Conservation (phyloP, 2,888 invertebrate genomes). For the Andrena flavipes region DNA sequence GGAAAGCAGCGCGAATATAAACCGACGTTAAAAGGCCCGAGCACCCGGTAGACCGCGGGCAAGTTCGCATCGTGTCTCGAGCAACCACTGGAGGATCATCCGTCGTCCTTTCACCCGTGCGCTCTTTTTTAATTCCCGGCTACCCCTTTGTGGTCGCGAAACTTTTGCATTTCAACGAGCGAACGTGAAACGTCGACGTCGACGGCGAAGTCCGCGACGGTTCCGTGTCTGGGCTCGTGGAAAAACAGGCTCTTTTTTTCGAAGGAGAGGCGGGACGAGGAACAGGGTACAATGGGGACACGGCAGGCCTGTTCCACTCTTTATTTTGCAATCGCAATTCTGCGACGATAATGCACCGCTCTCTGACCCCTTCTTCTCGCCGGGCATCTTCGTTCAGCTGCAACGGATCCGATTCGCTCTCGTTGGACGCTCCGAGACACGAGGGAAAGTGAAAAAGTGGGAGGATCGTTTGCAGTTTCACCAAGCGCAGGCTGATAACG, state of each 20-base stretch:
- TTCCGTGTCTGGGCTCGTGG: slow-evolving; percentile 4
- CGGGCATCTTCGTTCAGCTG: slow-evolving; percentile 24
- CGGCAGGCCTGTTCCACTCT: slow-evolving; percentile 55
- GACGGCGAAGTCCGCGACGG: slow-evolving; percentile 15
- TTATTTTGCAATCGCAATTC: slow-evolving; percentile 61
- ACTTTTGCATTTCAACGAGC: slow-evolving; percentile 73
- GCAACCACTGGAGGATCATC: slow-evolving; percentile 67
- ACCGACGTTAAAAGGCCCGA: slow-evolving; percentile 29
- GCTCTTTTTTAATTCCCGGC: slow-evolving; percentile 67
- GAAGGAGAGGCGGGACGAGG: slow-evolving; percentile 48
- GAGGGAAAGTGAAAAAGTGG: slow-evolving; percentile 26
- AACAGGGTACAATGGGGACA: slow-evolving; percentile 42
- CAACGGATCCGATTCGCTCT: background rate
- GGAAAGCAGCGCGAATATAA: slow-evolving; percentile 29
- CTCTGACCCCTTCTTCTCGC: slow-evolving; percentile 51
- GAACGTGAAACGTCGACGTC: background rate
- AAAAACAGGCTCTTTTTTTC: slow-evolving; percentile 69
- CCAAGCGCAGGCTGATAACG: slow-evolving; percentile 48
- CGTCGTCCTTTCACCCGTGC: slow-evolving; percentile 61
- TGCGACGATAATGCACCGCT: slow-evolving; percentile 52
- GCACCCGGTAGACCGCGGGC: slow-evolving; percentile 32
- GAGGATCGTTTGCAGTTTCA: slow-evolving; percentile 1
- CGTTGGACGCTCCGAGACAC: background rate
- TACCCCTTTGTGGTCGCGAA: slow-evolving; percentile 76
- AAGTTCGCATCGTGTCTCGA: slow-evolving; percentile 38